phyloP scores from a whole-genome alignment of 2,113 vertebrate species.

The Crotophaga sulcirostris region DNA sequence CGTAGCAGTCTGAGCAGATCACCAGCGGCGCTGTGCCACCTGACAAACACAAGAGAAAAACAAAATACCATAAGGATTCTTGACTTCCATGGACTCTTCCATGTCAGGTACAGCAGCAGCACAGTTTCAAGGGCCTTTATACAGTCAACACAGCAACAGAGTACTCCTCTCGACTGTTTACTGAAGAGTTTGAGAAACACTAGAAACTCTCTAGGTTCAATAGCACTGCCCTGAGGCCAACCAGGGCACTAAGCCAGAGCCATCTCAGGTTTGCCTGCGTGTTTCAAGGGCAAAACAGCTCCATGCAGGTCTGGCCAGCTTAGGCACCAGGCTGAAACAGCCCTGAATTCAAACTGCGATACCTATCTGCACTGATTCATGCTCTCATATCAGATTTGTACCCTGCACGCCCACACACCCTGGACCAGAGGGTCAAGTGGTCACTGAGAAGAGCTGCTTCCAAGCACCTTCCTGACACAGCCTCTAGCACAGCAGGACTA shows the following conservation, averaged over 20 bases:
- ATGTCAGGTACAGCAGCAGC: not conserved
- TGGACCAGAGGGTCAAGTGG: not conserved
- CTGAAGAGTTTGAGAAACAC: not conserved
- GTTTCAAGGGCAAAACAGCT: not conserved
- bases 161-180: not conserved
- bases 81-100: not conserved
- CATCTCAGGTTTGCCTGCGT: not conserved
- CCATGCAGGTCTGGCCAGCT: not conserved
- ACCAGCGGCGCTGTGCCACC: slow-evolving; percentile 79
- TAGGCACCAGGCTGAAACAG: not conserved
- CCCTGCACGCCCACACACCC: not conserved
- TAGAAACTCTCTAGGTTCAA: not conserved
- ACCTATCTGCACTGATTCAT: not conserved
- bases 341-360: not conserved
- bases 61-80: not conserved
- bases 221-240: not conserved
- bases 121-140: not conserved
- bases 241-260: not conserved
- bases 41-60: not conserved
- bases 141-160: not conserved
- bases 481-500: not conserved
- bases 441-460: not conserved
- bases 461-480: not conserved
- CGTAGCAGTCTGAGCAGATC: slow-evolving; percentile 97
- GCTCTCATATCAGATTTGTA: not conserved